These are phyloP conservation scores for Diarsia rubi DNA, from an alignment of 2,888 invertebrate genomes.

Conservation along the genomic window DNA sequence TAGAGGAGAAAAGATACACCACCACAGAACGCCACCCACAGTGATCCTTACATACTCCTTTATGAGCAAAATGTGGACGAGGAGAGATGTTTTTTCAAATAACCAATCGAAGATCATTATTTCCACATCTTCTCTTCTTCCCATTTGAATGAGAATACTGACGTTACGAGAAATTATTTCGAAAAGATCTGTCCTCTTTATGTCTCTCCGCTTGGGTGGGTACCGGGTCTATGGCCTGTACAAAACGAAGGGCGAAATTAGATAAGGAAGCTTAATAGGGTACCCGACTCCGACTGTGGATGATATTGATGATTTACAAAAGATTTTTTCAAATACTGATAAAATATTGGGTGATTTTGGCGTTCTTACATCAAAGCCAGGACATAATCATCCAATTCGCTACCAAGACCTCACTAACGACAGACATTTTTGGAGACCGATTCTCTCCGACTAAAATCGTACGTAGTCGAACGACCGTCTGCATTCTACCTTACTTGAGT, in stretches of 20 bases:
- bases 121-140: background rate
- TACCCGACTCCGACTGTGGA: too few relatives aligned
- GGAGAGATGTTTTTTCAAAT: background rate
- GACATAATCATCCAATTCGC: background rate
- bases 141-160: background rate
- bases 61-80: background rate
- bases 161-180: background rate
- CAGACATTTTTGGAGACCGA: background rate
- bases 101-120: background rate
- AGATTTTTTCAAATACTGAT: background rate
- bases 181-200: background rate
- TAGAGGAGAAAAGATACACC: background rate
- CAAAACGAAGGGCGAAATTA: background rate
- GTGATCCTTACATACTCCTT: too few relatives aligned
- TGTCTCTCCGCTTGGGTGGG: background rate
- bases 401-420: background rate
- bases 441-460: background rate
- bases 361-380: background rate
- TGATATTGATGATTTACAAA: background rate
- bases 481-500: slow-evolving; percentile 6
- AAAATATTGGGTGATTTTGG: background rate
- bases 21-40: too few relatives aligned
- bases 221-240: background rate
- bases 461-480: slow-evolving; percentile 17
- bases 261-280: background rate